Evolutionary conservation across 2,888 invertebrate species (phyloP).

Genomic region (Cenopis cana): DNA sequence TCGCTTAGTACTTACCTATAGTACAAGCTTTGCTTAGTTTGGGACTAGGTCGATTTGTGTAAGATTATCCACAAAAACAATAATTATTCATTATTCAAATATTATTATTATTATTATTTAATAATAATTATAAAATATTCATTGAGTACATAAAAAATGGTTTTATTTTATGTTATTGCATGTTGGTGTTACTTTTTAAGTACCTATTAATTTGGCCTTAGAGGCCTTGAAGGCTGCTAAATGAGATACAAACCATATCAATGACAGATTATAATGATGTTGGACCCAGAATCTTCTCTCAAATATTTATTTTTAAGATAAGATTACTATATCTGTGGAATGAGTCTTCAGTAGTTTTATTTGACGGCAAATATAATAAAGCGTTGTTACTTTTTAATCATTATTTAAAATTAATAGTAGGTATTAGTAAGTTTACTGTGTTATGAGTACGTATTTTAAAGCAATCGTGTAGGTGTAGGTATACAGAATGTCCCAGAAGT

Average conservation of each 20-base stretch:
- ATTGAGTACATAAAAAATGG: too few relatives aligned
- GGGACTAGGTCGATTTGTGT: too few relatives aligned
- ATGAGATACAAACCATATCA: constrained; percentile 3
- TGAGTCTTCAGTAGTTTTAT: constrained; percentile 5
- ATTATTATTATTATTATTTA: too few relatives aligned
- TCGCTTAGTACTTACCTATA: too few relatives aligned
- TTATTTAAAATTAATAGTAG: background rate
- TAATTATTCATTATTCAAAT: too few relatives aligned
- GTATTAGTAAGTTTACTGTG: too few relatives aligned
- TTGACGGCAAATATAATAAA: background rate
- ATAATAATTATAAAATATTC: too few relatives aligned
- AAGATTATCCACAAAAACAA: too few relatives aligned
- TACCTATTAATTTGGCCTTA: too few relatives aligned
- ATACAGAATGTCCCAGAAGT: too few relatives aligned
- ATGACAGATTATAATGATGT: constrained; percentile 10
- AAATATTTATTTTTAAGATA: constrained; percentile 36
- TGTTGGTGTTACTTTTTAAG: background rate
- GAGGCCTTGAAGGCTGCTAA: background rate
- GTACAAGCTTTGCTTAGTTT: too few relatives aligned
- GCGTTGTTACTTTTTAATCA: background rate
- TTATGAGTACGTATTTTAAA: too few relatives aligned
- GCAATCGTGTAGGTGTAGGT: background rate
- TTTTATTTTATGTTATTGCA: background rate
- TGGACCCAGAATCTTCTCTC: constrained; percentile 1
- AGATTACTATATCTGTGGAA: background rate